phyloP scores from a whole-genome alignment of 2,797 vertebrate genomes.

The Diglossa cyanea region DNA sequence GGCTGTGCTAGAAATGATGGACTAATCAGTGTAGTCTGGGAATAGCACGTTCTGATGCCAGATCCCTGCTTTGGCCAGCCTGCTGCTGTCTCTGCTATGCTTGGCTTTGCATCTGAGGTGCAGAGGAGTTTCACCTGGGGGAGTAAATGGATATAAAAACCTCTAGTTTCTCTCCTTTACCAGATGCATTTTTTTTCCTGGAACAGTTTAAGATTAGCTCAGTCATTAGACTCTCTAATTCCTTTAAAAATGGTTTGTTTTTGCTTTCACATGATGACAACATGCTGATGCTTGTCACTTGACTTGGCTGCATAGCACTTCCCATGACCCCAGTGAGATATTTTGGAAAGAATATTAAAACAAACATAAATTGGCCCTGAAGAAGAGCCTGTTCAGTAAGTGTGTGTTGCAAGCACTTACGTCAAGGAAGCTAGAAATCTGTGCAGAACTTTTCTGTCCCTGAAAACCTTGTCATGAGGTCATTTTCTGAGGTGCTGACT shows the following conservation, averaged over 20 bases:
- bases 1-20: neutral
- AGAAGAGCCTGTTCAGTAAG: neutral
- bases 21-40: neutral
- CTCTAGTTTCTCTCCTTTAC: neutral
- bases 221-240: neutral
- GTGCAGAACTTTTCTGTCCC: neutral
- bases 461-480: neutral
- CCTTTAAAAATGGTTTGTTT: neutral
- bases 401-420: slow-evolving; percentile 35
- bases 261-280: slow-evolving; percentile 33
- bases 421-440: slow-evolving; percentile 30
- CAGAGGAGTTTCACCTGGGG: neutral
- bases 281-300: slow-evolving; percentile 39
- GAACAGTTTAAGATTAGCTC: neutral
- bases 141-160: neutral
- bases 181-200: neutral
- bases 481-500: neutral
- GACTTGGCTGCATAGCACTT: slow-evolving; percentile 41
- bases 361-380: slow-evolving; percentile 27
- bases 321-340: slow-evolving; percentile 62
- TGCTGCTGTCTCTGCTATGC: neutral
- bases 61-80: neutral
- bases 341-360: slow-evolving; percentile 44
- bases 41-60: neutral
- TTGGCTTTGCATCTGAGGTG: neutral